Base-by-base conservation (phyloP, 2,113 vertebrate genomes). In the Ciconia boyciana region DNA sequence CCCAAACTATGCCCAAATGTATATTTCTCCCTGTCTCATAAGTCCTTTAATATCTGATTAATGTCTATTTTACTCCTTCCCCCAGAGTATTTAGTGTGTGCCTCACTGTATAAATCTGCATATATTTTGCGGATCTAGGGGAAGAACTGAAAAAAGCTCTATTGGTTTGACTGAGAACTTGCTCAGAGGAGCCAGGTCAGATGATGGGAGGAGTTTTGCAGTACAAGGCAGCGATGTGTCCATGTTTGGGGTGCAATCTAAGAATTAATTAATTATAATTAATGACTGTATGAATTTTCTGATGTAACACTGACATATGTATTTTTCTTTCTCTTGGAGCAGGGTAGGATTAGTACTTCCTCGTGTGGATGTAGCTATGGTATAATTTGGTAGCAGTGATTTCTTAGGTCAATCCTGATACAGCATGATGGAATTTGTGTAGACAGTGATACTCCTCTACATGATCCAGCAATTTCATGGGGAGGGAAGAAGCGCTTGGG, bases 31-130 rank as follows among this genome's bases (percentile, higher is more conserved):
- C 68, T 91, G 93, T 91, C 81, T 95, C 75, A 4, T 77, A 93
- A 95, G 94, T 92, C 93, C 95, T 96, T 94, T 96, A 97, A 91
- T 97, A 96, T 96, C 96, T 96, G 96, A 97, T 97, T 96, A 94
- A 95, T 69, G 93, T 79, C 94, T 92, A 75, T 97, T 95, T 95
- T 90, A 89, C 71, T 87, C 51, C 62, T 96, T 96, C 60, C 87
- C 83, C 91, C 48, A 36, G 93, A 97, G 90, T 84, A 88, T 95
- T 96, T 94, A 93, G 65, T 31, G 36, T 89, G 54, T 77, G 90
- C 79, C 78, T 95, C 91, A 10, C 84, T 96, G 97, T 87, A 94
- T 97, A 97, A 97, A 95, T 96, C 94, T 96, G 79, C 94, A 97
- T 97, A 94, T 48, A 97, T 98, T 97, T 97, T 96, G 90, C 96